These are phyloP conservation scores for Synergus umbraculus DNA, from an alignment of 2,888 invertebrate genomes.

Conservation along the genomic window DNA sequence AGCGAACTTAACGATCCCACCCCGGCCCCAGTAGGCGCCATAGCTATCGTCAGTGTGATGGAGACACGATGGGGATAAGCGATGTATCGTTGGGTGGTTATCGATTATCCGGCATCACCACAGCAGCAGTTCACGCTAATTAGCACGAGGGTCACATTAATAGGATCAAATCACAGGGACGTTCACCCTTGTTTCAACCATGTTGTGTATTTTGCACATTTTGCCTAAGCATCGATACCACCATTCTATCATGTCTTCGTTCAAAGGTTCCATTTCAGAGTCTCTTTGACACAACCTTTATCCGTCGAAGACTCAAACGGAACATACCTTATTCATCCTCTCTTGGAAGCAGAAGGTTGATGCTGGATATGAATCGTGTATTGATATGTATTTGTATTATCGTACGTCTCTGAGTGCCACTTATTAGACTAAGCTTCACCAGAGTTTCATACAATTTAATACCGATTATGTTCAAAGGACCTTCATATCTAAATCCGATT, in stretches of 20 bases:
- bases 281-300: conserved; percentile 17
- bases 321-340: conserved; percentile 5
- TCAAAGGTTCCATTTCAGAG: conserved; percentile 4
- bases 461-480: no score
- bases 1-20: conserved; percentile 63
- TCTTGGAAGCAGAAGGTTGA: not conserved
- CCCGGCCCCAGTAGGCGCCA: conserved; percentile 49
- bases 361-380: not conserved
- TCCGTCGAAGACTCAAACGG: not conserved
- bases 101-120: conserved; percentile 66
- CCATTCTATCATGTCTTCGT: not conserved
- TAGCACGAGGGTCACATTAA: conserved; percentile 68
- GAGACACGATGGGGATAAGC: conserved; percentile 58
- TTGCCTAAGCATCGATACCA: conserved; percentile 45
- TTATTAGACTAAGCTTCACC: not conserved
- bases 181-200: conserved; percentile 65
- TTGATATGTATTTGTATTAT: not conserved
- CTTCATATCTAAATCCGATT: no score
- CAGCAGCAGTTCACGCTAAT: conserved; percentile 68
- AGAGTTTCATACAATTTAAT: not conserved
- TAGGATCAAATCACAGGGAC: conserved; percentile 68
- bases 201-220: conserved; percentile 58
- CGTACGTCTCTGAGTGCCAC: not conserved
- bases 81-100: conserved; percentile 60
- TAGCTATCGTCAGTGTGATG: conserved; percentile 34